Evolutionary conservation across 2,113 vertebrate genomes (phyloP).

Genomic region (Saimiri boliviensis): DNA sequence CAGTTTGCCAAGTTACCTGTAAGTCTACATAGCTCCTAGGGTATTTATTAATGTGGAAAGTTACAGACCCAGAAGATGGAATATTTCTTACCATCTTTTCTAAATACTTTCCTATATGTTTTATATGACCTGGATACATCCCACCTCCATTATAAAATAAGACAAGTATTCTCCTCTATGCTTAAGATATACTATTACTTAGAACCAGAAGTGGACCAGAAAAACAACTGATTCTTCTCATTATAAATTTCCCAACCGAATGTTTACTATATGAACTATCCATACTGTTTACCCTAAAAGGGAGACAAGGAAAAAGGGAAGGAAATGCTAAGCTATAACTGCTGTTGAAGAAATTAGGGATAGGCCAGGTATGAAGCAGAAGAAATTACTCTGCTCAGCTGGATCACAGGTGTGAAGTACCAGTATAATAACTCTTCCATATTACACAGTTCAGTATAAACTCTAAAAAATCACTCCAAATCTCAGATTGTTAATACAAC

Average conservation of each 20-base stretch:
- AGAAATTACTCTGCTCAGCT: background rate
- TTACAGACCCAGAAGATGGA: background rate
- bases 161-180: background rate
- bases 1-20: background rate
- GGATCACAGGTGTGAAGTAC: background rate
- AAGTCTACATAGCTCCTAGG: background rate
- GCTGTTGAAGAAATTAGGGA: background rate
- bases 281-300: background rate
- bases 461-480: background rate
- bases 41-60: background rate
- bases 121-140: background rate
- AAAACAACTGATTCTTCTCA: background rate
- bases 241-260: background rate
- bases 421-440: background rate
- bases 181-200: background rate
- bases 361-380: background rate
- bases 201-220: background rate
- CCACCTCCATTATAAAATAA: background rate
- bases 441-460: background rate
- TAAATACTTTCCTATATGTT: background rate
- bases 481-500: background rate
- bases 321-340: background rate
- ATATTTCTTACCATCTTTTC: background rate
- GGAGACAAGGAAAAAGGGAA: background rate
- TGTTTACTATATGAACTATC: background rate